Evolutionary conservation across 1,140 invertebrate species (phyloP).

Genomic region (Rhagoletis pomonella): DNA sequence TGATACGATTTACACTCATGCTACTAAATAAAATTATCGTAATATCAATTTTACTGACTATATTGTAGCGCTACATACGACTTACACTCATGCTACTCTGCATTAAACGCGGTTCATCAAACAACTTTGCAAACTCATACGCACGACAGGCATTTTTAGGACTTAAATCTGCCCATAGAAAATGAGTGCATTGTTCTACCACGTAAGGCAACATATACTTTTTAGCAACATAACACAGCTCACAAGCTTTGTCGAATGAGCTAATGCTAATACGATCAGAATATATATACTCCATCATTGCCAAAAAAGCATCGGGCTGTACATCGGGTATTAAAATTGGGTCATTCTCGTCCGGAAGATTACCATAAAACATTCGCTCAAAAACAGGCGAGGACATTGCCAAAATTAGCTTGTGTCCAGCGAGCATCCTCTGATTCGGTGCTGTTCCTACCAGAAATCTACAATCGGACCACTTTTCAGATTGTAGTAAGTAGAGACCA

Average conservation of each 20-base stretch:
- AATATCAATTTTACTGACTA: no score
- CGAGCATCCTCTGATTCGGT: constrained; percentile 82
- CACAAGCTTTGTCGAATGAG: constrained; percentile 88
- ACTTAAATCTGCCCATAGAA: constrained; percentile 85
- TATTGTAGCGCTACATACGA: no score
- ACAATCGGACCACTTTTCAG: constrained; percentile 86
- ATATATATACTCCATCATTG: constrained; percentile 87
- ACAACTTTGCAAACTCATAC: constrained; percentile 89
- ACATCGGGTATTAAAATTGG: constrained; percentile 88
- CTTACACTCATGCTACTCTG: constrained; percentile 84
- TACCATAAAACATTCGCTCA: constrained; percentile 86
- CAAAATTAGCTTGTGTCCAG: constrained; percentile 86
- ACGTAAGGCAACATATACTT: constrained; percentile 90
- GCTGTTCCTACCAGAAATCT: constrained; percentile 88
- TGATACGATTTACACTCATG: no score
- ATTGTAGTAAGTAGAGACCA: constrained; percentile 82
- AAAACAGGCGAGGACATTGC: constrained; percentile 90
- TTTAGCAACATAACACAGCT: constrained; percentile 89
- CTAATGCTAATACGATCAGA: constrained; percentile 85
- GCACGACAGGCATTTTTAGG: constrained; percentile 87
- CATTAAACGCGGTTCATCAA: constrained; percentile 86
- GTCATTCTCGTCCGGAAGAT: constrained; percentile 81
- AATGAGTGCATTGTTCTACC: constrained; percentile 86
- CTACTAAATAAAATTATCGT: no score
- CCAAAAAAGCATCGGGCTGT: constrained; percentile 88